Evolutionary conservation across 2,113 vertebrate species (phyloP).

Genomic region (Camelus dromedarius): DNA sequence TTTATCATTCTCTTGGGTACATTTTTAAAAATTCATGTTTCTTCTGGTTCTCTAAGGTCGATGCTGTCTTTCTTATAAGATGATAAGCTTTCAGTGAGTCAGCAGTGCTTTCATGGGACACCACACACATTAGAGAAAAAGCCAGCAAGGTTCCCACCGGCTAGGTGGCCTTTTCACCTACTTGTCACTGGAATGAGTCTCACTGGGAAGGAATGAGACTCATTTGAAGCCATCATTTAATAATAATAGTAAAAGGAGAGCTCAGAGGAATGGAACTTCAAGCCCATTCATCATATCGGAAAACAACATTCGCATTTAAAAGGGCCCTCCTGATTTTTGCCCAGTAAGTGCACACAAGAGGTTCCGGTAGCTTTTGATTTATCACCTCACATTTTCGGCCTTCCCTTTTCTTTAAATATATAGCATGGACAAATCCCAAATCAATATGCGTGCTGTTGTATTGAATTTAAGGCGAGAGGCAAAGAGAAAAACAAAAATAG

Average conservation of each 20-base stretch:
- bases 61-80: neutral
- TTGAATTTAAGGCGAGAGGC: neutral
- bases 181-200: neutral
- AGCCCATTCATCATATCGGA: neutral
- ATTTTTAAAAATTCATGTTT: neutral
- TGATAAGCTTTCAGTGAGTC: neutral
- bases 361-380: slow-evolving; percentile 58
- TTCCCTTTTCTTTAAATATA: slow-evolving; percentile 35
- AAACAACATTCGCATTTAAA: slow-evolving; percentile 44
- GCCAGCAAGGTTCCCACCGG: neutral
- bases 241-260: neutral
- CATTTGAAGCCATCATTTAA: slow-evolving; percentile 38
- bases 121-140: neutral
- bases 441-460: neutral
- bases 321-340: slow-evolving; percentile 37
- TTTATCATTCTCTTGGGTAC: neutral
- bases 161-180: neutral
- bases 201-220: neutral
- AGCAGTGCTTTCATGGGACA: neutral
- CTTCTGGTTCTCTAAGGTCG: neutral
- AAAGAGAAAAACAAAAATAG: neutral
- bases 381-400: neutral
- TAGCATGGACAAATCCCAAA: slow-evolving; percentile 5
- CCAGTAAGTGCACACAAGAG: neutral
- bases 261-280: neutral